Conservation (phyloP, 1,140 invertebrate genomes). For the Anoplophora glabripennis region DNA sequence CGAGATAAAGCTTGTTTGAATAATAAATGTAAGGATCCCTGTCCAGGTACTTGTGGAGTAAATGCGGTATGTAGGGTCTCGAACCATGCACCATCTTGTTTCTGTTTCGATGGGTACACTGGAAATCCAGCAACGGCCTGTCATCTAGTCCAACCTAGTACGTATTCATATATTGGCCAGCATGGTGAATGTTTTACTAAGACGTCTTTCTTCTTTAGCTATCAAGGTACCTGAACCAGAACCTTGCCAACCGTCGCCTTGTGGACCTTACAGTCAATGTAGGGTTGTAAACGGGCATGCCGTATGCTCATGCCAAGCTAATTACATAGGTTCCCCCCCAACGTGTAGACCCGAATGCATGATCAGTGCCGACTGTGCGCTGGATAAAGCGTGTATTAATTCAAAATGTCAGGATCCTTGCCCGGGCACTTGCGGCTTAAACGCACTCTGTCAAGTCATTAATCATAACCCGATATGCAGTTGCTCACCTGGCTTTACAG, state of each 20-base stretch:
- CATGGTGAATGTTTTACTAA: neutral
- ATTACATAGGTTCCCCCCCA: constrained; percentile 61
- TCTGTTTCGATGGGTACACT: constrained; percentile 59
- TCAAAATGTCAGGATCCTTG: constrained; percentile 64
- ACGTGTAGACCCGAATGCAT: constrained; percentile 64
- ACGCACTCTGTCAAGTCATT: constrained; percentile 67
- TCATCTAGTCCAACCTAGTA: constrained; percentile 55
- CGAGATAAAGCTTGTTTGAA: constrained; percentile 64
- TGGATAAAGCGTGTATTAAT: constrained; percentile 59
- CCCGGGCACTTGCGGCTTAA: constrained; percentile 61
- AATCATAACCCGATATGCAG: constrained; percentile 66
- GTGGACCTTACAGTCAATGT: constrained; percentile 69
- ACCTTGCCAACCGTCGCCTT: constrained; percentile 69
- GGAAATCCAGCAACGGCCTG: constrained; percentile 69
- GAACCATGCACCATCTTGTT: constrained; percentile 73
- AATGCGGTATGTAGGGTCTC: constrained; percentile 75
- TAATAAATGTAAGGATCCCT: constrained; percentile 68
- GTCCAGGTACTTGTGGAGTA: constrained; percentile 68
- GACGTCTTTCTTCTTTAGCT: neutral
- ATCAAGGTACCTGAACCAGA: constrained; percentile 50
- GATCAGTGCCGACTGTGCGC: constrained; percentile 59
- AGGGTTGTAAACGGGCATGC: constrained; percentile 56
- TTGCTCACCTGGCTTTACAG: constrained; percentile 63
- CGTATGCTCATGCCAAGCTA: constrained; percentile 62
- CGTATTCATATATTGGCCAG: constrained; percentile 30